Conservation (phyloP, 1,140 invertebrate species). For the Colletes gigas region DNA sequence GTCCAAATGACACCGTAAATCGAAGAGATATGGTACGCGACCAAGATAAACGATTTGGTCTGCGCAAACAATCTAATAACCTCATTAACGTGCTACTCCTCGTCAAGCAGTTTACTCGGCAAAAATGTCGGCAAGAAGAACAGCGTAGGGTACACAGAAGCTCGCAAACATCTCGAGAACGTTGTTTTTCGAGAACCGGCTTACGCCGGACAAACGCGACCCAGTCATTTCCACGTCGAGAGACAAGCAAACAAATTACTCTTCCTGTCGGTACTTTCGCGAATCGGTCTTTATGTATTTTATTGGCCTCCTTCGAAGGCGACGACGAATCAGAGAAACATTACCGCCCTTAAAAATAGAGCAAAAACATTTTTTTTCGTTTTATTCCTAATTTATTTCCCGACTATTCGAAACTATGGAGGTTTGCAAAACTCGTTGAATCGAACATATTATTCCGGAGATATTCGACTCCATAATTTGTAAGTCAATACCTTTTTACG, state of each 20-base stretch:
- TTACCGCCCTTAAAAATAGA: neutral
- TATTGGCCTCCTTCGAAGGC: constrained; percentile 22
- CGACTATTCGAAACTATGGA: too few relatives aligned
- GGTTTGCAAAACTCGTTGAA: too few relatives aligned
- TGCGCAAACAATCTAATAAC: constrained; percentile 9
- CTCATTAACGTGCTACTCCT: neutral
- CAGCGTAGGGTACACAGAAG: neutral
- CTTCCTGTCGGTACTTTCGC: neutral
- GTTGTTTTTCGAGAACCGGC: constrained; percentile 22
- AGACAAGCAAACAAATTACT: constrained; percentile 35
- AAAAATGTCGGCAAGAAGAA: neutral
- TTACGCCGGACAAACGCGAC: neutral
- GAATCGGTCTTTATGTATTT: constrained; percentile 2
- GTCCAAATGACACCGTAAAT: too few relatives aligned
- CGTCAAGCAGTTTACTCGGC: neutral
- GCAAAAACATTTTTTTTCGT: too few relatives aligned
- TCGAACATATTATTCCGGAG: too few relatives aligned
- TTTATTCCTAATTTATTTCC: too few relatives aligned
- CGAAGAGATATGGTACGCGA: too few relatives aligned
- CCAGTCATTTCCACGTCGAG: neutral
- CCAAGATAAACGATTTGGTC: neutral
- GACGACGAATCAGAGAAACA: constrained; percentile 23
- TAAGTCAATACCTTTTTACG: too few relatives aligned
- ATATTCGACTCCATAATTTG: too few relatives aligned
- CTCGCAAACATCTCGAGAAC: constrained; percentile 7